phyloP scores from a whole-genome alignment of 2,797 vertebrate genomes.

The Sebastes iracundus region DNA sequence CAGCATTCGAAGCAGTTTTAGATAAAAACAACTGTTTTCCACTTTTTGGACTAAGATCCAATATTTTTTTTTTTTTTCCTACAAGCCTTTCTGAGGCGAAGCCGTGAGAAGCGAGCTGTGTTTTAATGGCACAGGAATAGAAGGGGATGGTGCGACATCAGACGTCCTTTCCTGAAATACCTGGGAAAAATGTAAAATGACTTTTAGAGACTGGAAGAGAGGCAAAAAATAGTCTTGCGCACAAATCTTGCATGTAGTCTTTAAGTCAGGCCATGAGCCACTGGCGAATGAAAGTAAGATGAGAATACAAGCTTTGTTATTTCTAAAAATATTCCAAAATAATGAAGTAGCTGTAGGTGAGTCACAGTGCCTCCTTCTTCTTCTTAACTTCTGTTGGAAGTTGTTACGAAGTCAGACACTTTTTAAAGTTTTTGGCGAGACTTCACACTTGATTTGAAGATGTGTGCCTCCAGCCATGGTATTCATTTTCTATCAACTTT shows the following conservation, averaged over 20 bases:
- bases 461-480: constrained; percentile 14
- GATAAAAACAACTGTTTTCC: constrained; percentile 37
- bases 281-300: constrained; percentile 33
- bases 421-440: constrained; percentile 41
- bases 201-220: constrained; percentile 16
- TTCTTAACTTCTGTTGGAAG: constrained; percentile 36
- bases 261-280: constrained; percentile 37
- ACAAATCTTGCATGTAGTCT: constrained; percentile 27
- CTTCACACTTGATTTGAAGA: constrained; percentile 19
- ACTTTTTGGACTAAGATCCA: constrained; percentile 35
- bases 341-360: constrained; percentile 58
- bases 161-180: constrained; percentile 47
- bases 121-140: constrained; percentile 34
- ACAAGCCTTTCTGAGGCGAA: constrained; percentile 8
- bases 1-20: constrained; percentile 24
- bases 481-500: not conserved
- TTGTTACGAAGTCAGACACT: constrained; percentile 19
- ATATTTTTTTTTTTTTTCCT: not conserved
- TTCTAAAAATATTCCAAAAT: constrained; percentile 64
- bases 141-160: constrained; percentile 26
- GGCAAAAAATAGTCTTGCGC: constrained; percentile 27
- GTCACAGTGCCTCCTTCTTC: constrained; percentile 17
- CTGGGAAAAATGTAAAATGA: constrained; percentile 28
- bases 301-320: constrained; percentile 40
- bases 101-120: constrained; percentile 8